Conservation (phyloP, 2,113 vertebrate genomes). For the Hypocryptadius cinnamomeus region DNA sequence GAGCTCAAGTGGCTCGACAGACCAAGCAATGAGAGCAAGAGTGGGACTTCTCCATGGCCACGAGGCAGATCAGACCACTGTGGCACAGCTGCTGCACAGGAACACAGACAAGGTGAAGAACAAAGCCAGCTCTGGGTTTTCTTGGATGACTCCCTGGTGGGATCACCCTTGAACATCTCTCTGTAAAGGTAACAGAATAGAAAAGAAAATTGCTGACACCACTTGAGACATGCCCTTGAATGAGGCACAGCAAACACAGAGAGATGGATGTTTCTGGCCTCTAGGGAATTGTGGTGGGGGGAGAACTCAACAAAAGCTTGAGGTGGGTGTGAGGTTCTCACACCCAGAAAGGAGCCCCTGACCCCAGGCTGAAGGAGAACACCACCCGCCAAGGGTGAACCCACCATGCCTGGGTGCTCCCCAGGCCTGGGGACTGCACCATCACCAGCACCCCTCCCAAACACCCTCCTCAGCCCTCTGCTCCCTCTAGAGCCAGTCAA, state of each 20-base stretch:
- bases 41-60: background rate
- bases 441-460: background rate
- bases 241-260: fast-evolving
- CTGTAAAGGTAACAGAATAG: background rate
- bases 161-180: background rate
- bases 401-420: background rate
- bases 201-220: background rate
- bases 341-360: background rate
- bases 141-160: background rate
- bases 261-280: background rate
- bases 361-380: background rate
- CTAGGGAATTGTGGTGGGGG: background rate
- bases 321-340: background rate
- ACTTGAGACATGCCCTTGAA: background rate
- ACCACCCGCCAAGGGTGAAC: background rate
- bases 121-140: background rate
- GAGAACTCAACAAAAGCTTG: background rate
- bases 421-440: background rate
- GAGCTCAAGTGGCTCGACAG: background rate
- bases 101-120: background rate
- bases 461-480: background rate
- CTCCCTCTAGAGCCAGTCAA: background rate
- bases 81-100: background rate
- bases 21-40: background rate
- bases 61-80: background rate